These are phyloP conservation scores for Drosophila mercatorum DNA, from an alignment of 2,888 invertebrate genomes.

Conservation along the genomic window DNA sequence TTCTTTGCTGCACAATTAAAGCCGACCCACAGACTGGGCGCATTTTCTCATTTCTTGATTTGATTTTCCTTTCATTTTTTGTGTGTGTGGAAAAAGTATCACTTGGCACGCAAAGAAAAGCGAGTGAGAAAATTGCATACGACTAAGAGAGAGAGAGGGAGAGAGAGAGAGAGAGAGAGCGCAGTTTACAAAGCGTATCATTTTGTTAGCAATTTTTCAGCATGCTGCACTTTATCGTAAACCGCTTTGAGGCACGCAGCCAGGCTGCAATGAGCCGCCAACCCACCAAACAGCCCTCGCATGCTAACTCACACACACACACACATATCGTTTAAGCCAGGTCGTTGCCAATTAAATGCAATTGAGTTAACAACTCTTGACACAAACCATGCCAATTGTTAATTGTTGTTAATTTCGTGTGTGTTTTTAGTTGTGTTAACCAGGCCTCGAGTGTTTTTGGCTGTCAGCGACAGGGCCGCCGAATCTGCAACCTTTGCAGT, in stretches of 20 bases:
- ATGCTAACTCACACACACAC: constrained; percentile 29
- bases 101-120: constrained; percentile 78
- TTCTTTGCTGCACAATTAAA: constrained; percentile 69
- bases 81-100: constrained; percentile 67
- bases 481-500: constrained; percentile 62
- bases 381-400: constrained; percentile 30
- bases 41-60: constrained; percentile 43
- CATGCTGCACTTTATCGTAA: constrained; percentile 74
- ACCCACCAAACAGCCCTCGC: constrained; percentile 21
- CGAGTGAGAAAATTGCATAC: constrained; percentile 72
- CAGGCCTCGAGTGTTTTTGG: constrained; percentile 44
- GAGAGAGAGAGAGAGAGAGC: constrained; percentile 7
- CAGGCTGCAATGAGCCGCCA: neutral
- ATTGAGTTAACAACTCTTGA: constrained; percentile 62
- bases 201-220: constrained; percentile 80
- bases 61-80: constrained; percentile 22
- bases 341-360: constrained; percentile 62
- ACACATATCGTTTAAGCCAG: constrained; percentile 10
- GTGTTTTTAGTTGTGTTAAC: constrained; percentile 71
- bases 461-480: constrained; percentile 26
- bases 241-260: constrained; percentile 71
- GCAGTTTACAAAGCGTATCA: constrained; percentile 79
- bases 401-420: constrained; percentile 67
- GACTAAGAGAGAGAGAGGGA: neutral
- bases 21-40: constrained; percentile 41